phyloP scores from a whole-genome alignment of 2,888 invertebrate genomes.

The Vandiemenella viatica region DNA sequence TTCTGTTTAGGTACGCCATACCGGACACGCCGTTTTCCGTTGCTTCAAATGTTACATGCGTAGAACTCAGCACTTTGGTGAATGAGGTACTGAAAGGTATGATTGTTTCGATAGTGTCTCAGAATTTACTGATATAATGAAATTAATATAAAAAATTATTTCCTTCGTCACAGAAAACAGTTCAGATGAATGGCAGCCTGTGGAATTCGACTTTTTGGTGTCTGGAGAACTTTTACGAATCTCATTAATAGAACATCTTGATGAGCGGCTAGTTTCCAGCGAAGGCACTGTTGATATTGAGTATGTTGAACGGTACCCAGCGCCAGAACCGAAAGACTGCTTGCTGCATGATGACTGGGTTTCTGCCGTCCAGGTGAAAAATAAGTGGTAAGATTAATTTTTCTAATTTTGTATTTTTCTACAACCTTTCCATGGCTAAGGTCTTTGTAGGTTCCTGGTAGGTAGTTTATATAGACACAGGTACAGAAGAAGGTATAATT shows the following conservation, averaged over 20 bases:
- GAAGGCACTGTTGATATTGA: constrained; percentile 82
- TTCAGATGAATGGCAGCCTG: constrained; percentile 14
- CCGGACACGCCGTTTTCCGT: constrained; percentile 75
- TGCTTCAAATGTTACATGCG: constrained; percentile 49
- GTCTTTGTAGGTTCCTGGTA: no score
- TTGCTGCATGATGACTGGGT: constrained; percentile 97
- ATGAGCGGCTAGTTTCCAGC: constrained; percentile 56
- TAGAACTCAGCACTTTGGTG: constrained; percentile 60
- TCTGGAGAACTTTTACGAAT: constrained; percentile 65
- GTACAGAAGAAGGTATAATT: no score
- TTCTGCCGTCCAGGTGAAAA: constrained; percentile 59
- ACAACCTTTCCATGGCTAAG: no score
- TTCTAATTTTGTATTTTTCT: not conserved
- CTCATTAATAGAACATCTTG: constrained; percentile 56
- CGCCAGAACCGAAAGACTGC: constrained; percentile 85
- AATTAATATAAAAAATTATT: not conserved
- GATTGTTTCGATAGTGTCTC: not conserved
- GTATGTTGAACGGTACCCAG: constrained; percentile 77
- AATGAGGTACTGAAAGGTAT: constrained; percentile 58
- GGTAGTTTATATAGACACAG: no score
- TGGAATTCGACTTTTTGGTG: constrained; percentile 79
- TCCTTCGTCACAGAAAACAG: constrained; percentile 14
- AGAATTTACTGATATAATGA: not conserved
- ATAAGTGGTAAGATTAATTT: constrained; percentile 41
- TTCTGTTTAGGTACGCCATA: constrained; percentile 56